These are phyloP conservation scores for Gymnopithys bicolor DNA, from an alignment of 2,797 vertebrate species.

Conservation along the genomic window DNA sequence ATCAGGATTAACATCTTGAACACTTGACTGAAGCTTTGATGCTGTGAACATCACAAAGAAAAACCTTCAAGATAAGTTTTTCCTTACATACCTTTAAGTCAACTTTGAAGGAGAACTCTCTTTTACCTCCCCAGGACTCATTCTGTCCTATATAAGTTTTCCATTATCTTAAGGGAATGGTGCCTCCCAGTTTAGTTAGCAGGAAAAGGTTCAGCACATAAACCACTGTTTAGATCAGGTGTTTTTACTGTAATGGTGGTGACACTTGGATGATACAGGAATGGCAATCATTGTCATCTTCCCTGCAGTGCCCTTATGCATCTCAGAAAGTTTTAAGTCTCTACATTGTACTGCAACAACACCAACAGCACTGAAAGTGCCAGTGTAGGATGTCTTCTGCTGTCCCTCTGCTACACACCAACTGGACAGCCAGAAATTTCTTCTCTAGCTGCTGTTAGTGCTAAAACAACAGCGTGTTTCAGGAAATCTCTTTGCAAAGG, in stretches of 20 bases:
- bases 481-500: neutral
- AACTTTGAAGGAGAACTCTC: neutral
- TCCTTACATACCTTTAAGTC: neutral
- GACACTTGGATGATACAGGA: neutral
- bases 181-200: neutral
- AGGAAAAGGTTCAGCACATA: neutral
- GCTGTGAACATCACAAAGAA: neutral
- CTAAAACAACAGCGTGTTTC: neutral
- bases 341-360: neutral
- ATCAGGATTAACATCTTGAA: neutral
- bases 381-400: accelerated
- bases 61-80: neutral
- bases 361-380: neutral
- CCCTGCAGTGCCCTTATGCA: neutral
- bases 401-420: neutral
- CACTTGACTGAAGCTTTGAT: neutral
- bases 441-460: neutral
- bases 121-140: neutral
- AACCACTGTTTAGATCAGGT: neutral
- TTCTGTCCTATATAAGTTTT: neutral
- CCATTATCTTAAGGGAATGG: neutral
- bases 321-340: neutral
- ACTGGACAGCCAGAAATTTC: neutral
- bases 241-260: neutral
- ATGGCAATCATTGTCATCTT: neutral